Evolutionary conservation across 2,797 vertebrate genomes (phyloP).

Genomic region (Champsocephalus esox): DNA sequence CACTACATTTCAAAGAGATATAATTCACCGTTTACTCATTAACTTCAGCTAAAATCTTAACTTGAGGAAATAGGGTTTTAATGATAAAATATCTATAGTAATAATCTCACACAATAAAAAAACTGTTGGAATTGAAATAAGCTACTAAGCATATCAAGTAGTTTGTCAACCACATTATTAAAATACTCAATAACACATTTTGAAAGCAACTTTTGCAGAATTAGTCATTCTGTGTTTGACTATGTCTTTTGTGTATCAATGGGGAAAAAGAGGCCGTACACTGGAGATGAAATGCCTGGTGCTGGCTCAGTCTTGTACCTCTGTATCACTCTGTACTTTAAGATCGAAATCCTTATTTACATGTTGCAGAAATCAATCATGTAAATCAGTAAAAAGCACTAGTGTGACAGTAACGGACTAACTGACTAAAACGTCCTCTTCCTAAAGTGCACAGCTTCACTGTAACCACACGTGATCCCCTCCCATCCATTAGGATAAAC

Average conservation of each 20-base stretch:
- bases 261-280: neutral
- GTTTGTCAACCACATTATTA: rapidly evolving
- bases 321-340: neutral
- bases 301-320: neutral
- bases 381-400: constrained; percentile 17
- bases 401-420: constrained; percentile 17
- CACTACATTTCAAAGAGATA: neutral
- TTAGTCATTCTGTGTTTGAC: neutral
- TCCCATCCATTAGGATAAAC: constrained; percentile 51
- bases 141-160: neutral
- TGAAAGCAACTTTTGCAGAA: neutral
- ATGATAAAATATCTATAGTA: neutral
- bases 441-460: constrained; percentile 3
- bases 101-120: neutral
- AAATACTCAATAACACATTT: neutral
- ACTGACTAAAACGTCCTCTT: constrained; percentile 17
- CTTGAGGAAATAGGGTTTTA: too few species aligned
- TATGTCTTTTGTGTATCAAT: neutral
- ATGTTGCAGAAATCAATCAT: constrained; percentile 20
- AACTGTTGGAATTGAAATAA: neutral
- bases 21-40: neutral
- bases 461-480: constrained; percentile 41
- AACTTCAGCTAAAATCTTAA: neutral
- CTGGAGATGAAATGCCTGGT: constrained; percentile 1
- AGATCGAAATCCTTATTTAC: constrained; percentile 8